These are phyloP conservation scores for Stichodactyla mertensii DNA, from an alignment of 64 coral and sea anemone species.

Conservation along the genomic window DNA sequence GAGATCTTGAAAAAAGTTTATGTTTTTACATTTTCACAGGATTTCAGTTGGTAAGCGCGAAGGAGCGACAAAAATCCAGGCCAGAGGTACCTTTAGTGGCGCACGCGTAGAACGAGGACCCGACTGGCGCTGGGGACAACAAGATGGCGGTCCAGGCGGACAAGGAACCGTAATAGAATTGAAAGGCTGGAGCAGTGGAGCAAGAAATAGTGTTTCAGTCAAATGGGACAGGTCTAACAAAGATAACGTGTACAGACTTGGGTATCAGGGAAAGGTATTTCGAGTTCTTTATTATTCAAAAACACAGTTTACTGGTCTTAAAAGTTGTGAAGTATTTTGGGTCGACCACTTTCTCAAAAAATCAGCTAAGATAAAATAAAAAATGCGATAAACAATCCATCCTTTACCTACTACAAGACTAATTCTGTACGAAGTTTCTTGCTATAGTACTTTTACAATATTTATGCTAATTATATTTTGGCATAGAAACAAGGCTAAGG, in stretches of 20 bases:
- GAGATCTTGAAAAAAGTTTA: background rate
- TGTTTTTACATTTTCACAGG: background rate
- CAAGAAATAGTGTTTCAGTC: slow-evolving; percentile 29
- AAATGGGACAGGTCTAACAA: slow-evolving; percentile 26
- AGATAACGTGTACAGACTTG: slow-evolving; percentile 48
- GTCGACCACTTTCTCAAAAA: too few species aligned
- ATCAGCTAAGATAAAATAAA: too few species aligned
- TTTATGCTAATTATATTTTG: too few species aligned
- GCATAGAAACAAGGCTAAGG: too few species aligned
- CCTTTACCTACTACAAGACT: too few species aligned
- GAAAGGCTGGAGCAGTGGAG: slow-evolving; percentile 21
- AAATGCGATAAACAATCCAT: too few species aligned
- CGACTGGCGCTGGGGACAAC: slow-evolving; percentile 47
- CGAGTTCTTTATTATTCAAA: background rate
- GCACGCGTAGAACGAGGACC: slow-evolving; percentile 44
- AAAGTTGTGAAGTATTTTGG: too few species aligned
- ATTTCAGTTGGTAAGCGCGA: slow-evolving; percentile 43
- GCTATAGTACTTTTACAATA: too few species aligned
- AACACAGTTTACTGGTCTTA: too few species aligned
- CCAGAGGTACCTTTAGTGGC: too few species aligned
- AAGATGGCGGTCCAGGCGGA: slow-evolving; percentile 45
- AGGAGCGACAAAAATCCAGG: slow-evolving; percentile 38
- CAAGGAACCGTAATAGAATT: slow-evolving; percentile 41
- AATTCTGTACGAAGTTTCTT: too few species aligned
- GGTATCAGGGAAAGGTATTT: slow-evolving; percentile 56